These are phyloP conservation scores for Cataglyphis cursor DNA, from an alignment of 2,888 invertebrate genomes.

Conservation along the genomic window DNA sequence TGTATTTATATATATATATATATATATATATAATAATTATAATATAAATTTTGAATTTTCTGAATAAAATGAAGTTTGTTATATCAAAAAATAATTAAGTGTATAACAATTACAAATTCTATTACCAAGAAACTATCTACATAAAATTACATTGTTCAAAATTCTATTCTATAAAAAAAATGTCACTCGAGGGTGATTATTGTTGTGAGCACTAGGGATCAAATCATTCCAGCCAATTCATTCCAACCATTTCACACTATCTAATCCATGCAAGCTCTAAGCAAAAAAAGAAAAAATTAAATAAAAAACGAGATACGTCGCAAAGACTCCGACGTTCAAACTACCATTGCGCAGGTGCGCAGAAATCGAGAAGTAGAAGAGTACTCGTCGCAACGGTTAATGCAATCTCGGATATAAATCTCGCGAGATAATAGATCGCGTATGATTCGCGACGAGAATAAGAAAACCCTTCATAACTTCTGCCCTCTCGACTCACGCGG, in stretches of 20 bases:
- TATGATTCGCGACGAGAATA: constrained; percentile 34
- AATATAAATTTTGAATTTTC: neutral
- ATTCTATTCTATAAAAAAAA: constrained; percentile 51
- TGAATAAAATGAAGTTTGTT: neutral
- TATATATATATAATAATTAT: neutral
- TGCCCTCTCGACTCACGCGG: constrained; percentile 65
- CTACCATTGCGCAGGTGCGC: constrained; percentile 58
- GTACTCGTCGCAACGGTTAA: constrained; percentile 31
- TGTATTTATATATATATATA: neutral
- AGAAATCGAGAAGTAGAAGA: constrained; percentile 60
- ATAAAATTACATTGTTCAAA: constrained; percentile 29
- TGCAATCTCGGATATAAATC: constrained; percentile 27
- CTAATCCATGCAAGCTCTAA: constrained; percentile 72
- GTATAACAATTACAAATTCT: neutral
- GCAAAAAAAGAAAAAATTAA: constrained; percentile 70
- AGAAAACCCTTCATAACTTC: constrained; percentile 50
- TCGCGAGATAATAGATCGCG: constrained; percentile 29
- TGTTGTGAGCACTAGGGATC: constrained; percentile 46
- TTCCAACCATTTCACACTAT: constrained; percentile 58
- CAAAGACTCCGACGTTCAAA: constrained; percentile 73
- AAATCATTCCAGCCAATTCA: constrained; percentile 55
- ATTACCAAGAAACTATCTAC: constrained; percentile 9
- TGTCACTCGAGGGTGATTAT: constrained; percentile 57
- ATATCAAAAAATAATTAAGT: neutral
- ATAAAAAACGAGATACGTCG: constrained; percentile 67